Evolutionary conservation across 2,888 invertebrate genomes (phyloP).

Genomic region (Ophion obscuratus): DNA sequence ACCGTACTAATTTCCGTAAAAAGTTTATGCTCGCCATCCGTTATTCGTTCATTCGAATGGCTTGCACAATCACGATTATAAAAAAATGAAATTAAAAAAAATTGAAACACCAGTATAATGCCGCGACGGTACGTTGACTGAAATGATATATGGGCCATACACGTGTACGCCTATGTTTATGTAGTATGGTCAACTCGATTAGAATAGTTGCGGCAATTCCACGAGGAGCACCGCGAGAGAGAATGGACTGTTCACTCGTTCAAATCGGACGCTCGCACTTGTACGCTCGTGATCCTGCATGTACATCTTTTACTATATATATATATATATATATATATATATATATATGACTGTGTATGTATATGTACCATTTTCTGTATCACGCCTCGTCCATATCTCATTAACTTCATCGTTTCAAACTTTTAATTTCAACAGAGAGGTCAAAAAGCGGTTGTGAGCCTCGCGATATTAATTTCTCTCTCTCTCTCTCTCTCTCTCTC

Average conservation of each 20-base stretch:
- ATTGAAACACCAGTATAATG: too few relatives aligned
- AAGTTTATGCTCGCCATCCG: too few relatives aligned
- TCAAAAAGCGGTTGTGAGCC: conserved; percentile 56
- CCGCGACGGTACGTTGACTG: too few relatives aligned
- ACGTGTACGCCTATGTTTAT: not conserved
- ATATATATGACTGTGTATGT: not conserved
- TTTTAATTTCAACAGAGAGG: conserved; percentile 57
- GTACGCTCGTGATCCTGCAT: conserved; percentile 45
- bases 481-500: conserved; percentile 16
- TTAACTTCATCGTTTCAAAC: conserved; percentile 67
- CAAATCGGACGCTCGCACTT: conserved; percentile 55
- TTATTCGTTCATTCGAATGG: too few relatives aligned
- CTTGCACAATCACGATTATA: too few relatives aligned
- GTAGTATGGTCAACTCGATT: conserved; percentile 33
- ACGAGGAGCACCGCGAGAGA: conserved; percentile 35
- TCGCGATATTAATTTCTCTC: conserved; percentile 61
- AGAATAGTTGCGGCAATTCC: conserved; percentile 35
- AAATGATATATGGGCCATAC: too few relatives aligned
- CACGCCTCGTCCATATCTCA: conserved; percentile 67
- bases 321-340: conserved; percentile 24
- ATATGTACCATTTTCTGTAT: conserved; percentile 32
- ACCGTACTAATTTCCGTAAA: too few relatives aligned
- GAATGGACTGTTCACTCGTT: conserved; percentile 60
- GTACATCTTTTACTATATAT: conserved; percentile 25
- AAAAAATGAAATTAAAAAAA: too few relatives aligned